Percentiles rank a stretch among this genome's conserved stretches.
These are phyloP conservation scores for Pseudomyrmex sp. DNA, from an alignment of 1,140 invertebrate species.

Conservation along the genomic window DNA sequence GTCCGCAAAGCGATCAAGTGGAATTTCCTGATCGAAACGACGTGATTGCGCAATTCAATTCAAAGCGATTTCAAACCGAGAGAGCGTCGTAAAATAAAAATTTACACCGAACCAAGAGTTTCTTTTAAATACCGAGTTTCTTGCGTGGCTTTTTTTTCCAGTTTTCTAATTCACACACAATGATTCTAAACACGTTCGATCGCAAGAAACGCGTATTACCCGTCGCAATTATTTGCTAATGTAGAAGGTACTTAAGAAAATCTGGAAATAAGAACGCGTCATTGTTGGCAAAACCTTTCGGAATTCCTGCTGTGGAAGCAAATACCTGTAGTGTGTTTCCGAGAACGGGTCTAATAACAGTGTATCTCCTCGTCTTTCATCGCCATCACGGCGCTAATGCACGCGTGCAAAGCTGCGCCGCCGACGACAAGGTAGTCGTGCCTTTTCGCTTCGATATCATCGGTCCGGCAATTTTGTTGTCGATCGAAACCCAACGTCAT, in stretches of 20 bases:
- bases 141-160: no score
- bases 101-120: background rate
- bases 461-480: conserved; percentile 65
- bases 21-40: conserved; percentile 23
- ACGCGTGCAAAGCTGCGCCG: conserved; percentile 64
- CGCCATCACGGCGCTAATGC: conserved; percentile 60
- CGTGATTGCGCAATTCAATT: conserved; percentile 38
- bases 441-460: conserved; percentile 56
- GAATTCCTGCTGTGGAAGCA: conserved; percentile 14
- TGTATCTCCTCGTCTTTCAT: conserved; percentile 67
- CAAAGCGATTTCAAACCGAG: conserved; percentile 26
- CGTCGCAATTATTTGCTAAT: background rate
- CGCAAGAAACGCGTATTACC: no score
- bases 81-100: conserved; percentile 7
- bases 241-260: no score
- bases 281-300: conserved; percentile 31
- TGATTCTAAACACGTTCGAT: no score
- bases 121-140: background rate
- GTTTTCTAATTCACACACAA: no score
- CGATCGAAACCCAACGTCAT: conserved; percentile 70
- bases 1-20: conserved; percentile 16
- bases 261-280: background rate
- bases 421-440: conserved; percentile 61
- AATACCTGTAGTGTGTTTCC: conserved; percentile 42
- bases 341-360: conserved; percentile 64